These are phyloP conservation scores for Stenoptilia bipunctidactyla DNA, from an alignment of 2,888 invertebrate species.

Conservation along the genomic window DNA sequence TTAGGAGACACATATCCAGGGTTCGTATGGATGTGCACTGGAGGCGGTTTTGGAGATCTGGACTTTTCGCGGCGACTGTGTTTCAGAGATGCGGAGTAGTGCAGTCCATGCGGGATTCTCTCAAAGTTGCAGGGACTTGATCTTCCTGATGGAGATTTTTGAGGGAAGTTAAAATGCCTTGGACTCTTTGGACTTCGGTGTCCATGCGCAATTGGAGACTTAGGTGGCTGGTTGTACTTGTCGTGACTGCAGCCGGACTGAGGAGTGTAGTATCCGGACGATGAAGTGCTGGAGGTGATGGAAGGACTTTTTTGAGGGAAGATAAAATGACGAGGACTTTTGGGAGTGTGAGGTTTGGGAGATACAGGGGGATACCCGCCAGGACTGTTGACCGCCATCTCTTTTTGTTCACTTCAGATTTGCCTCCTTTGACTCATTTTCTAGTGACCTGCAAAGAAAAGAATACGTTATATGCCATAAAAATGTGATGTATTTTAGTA, in stretches of 20 bases:
- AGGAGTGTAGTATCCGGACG: conserved; percentile 69
- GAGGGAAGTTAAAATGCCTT: conserved; percentile 71
- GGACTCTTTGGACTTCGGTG: conserved; percentile 72
- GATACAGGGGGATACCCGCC: conserved; percentile 69
- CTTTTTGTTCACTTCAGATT: conserved; percentile 31
- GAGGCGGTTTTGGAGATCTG: conserved; percentile 59
- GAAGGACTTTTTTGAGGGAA: conserved; percentile 69
- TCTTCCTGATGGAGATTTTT: conserved; percentile 53
- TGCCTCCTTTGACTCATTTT: conserved; percentile 8
- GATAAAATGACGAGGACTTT: conserved; percentile 69
- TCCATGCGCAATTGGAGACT: conserved; percentile 65
- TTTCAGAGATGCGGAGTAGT: conserved; percentile 54
- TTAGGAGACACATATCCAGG: conserved; percentile 73
- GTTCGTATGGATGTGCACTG: conserved; percentile 73
- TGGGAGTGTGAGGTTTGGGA: conserved; percentile 66
- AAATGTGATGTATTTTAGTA: too few species aligned
- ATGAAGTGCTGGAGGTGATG: conserved; percentile 63
- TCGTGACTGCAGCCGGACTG: conserved; percentile 65
- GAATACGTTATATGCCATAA: too few species aligned
- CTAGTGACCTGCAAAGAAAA: conserved; percentile 37
- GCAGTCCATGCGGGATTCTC: conserved; percentile 33
- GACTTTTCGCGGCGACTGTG: conserved; percentile 54
- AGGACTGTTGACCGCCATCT: conserved; percentile 72
- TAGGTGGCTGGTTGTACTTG: conserved; percentile 53
- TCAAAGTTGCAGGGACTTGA: conserved; percentile 50